phyloP scores from a whole-genome alignment of 2,113 vertebrate genomes.

The Ahaetulla prasina region DNA sequence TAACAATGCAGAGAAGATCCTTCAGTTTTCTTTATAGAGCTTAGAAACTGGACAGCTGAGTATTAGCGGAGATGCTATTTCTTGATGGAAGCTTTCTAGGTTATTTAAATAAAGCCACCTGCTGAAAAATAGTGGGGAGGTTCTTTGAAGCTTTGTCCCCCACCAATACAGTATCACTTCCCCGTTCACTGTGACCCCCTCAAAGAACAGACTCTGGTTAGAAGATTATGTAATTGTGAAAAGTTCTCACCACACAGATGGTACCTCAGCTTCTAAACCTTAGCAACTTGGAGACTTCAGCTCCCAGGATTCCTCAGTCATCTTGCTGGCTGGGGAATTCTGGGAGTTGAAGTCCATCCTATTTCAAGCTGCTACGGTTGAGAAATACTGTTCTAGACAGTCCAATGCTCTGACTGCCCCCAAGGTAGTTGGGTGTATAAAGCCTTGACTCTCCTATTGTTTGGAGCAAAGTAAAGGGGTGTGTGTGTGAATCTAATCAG shows the following conservation, averaged over 20 bases:
- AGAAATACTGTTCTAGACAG: neutral
- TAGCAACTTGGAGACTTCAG: too few species aligned
- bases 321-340: too few species aligned
- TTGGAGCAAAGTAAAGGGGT: neutral
- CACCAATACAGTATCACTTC: neutral
- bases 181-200: neutral
- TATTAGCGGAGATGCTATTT: neutral
- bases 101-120: neutral
- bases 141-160: neutral
- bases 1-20: neutral
- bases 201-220: neutral
- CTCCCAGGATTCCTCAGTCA: too few species aligned
- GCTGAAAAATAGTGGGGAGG: neutral
- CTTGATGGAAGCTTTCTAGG: neutral
- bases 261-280: neutral
- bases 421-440: neutral
- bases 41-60: neutral
- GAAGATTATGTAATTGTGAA: neutral
- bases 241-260: neutral
- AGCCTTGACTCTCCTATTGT: neutral
- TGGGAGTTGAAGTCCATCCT: too few species aligned
- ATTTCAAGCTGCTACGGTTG: too few species aligned
- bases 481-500: rapidly evolving
- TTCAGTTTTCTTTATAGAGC: neutral
- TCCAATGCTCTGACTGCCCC: neutral